Percentiles rank a stretch among this genome's conserved stretches.
Conservation (phyloP, 2,113 vertebrate genomes). For the Chlorodrepanis virens region DNA sequence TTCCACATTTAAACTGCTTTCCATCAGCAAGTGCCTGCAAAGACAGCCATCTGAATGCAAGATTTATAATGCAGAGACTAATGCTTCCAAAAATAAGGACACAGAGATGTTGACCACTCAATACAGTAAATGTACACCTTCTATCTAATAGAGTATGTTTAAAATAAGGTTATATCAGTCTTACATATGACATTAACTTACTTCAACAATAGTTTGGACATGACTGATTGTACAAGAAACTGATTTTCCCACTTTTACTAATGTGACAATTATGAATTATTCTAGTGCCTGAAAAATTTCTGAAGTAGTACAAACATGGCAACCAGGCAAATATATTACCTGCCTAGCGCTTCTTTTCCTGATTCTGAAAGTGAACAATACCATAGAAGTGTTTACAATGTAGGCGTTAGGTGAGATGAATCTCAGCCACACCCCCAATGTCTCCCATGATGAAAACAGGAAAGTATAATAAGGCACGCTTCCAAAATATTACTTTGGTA, state of each 20-base stretch:
- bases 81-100: neutral
- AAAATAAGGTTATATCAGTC: neutral
- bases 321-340: neutral
- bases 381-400: neutral
- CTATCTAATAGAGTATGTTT: neutral
- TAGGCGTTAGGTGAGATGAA: neutral
- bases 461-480: neutral
- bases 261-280: neutral
- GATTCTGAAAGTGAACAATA: neutral
- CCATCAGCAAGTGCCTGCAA: neutral
- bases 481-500: neutral
- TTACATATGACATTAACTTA: neutral
- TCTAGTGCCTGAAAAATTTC: neutral
- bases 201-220: neutral
- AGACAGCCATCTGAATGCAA: neutral
- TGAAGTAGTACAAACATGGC: neutral
- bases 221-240: neutral
- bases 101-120: neutral
- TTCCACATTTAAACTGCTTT: neutral
- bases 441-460: neutral
- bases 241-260: neutral
- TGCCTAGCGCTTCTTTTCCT: neutral
- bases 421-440: rapidly evolving
- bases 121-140: neutral
- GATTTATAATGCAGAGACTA: neutral